Evolutionary conservation across 2,888 invertebrate species (phyloP).

Genomic region (Chromoteleia sp.): DNA sequence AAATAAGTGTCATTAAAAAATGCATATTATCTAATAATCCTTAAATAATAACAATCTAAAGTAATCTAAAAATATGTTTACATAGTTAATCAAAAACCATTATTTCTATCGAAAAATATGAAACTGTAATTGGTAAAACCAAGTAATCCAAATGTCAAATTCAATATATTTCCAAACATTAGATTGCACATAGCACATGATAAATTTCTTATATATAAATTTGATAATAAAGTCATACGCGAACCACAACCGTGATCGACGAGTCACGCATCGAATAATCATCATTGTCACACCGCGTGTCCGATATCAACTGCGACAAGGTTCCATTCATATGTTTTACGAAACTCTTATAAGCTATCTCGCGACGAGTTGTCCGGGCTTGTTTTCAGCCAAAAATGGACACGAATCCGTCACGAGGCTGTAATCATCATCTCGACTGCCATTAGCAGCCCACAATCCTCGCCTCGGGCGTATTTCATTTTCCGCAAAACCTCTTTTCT

Average conservation of each 20-base stretch:
- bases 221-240: slow-evolving; percentile 12
- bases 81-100: no score
- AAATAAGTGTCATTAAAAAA: no score
- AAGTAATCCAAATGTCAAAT: no score
- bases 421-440: slow-evolving; percentile 66
- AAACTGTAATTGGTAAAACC: no score
- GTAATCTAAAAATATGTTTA: no score
- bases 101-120: no score
- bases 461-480: slow-evolving; percentile 68
- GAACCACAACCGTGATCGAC: slow-evolving; percentile 1
- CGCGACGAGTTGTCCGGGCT: slow-evolving; percentile 40
- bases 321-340: slow-evolving; percentile 18
- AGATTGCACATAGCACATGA: slow-evolving; percentile 22
- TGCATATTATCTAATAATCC: no score
- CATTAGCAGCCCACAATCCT: slow-evolving; percentile 58
- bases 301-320: slow-evolving; percentile 22
- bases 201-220: slow-evolving; percentile 27
- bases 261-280: slow-evolving; percentile 23
- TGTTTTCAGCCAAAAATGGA: slow-evolving; percentile 64
- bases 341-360: slow-evolving; percentile 34
- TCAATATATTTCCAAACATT: slow-evolving; percentile 36
- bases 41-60: no score
- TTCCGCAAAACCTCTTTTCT: slow-evolving; percentile 56
- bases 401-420: slow-evolving; percentile 56
- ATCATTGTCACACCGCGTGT: not conserved